These are phyloP conservation scores for Osmoderma eremita DNA, from an alignment of 2,888 invertebrate genomes.

Conservation along the genomic window DNA sequence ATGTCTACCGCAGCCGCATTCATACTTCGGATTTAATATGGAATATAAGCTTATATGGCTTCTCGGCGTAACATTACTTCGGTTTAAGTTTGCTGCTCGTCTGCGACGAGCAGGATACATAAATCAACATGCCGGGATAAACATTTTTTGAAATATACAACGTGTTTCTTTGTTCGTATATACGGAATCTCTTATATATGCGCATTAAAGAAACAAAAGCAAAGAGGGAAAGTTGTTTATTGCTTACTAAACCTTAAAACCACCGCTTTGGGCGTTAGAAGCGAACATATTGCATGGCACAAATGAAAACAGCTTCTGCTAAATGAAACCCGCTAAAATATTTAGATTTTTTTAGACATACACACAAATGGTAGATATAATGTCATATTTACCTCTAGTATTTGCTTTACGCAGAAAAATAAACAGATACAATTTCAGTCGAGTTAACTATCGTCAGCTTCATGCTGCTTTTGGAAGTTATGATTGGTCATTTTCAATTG, in stretches of 20 bases:
- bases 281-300: neutral
- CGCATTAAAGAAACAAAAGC: slow-evolving; percentile 14
- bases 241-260: slow-evolving; percentile 11
- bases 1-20: no score
- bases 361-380: neutral
- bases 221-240: slow-evolving; percentile 22
- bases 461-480: no score
- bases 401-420: no score
- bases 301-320: neutral
- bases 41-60: no score
- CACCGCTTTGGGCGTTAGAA: slow-evolving; percentile 2
- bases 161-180: slow-evolving; percentile 4
- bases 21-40: no score
- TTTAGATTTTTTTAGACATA: slow-evolving; percentile 3
- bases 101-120: neutral
- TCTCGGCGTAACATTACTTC: no score
- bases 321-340: slow-evolving; percentile 11
- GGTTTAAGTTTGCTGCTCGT: neutral
- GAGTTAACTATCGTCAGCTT: no score
- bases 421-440: no score
- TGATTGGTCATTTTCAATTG: no score
- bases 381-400: neutral
- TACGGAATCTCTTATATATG: neutral
- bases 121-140: slow-evolving; percentile 4
- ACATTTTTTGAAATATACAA: slow-evolving; percentile 7